These are phyloP conservation scores for Chunga burmeisteri DNA, from an alignment of 2,113 vertebrate genomes.

Conservation along the genomic window DNA sequence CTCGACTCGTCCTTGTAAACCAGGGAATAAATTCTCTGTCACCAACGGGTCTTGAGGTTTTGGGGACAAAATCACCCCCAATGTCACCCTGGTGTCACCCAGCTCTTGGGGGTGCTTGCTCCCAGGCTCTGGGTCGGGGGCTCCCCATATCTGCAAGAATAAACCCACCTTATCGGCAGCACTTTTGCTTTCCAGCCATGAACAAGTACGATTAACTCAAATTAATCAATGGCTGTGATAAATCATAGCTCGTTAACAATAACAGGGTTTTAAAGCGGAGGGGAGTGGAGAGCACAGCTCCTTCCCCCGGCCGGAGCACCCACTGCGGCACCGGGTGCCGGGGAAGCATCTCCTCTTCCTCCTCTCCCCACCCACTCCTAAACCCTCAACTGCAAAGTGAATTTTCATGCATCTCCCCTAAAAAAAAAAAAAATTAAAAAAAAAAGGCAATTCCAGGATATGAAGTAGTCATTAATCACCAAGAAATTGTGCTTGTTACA, in stretches of 20 bases:
- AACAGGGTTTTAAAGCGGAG: neutral
- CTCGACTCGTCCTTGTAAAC: neutral
- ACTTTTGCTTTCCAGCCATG: neutral
- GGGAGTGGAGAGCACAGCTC: neutral
- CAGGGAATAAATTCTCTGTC: neutral
- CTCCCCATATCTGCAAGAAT: neutral
- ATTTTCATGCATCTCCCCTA: neutral
- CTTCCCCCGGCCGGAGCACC: neutral
- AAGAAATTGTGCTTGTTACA: slow-evolving; percentile 35
- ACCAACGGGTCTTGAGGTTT: neutral
- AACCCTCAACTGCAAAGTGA: neutral
- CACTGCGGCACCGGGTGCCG: accelerated
- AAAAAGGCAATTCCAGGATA: neutral
- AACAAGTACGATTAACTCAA: neutral
- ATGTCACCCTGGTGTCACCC: neutral
- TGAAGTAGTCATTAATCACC: slow-evolving; percentile 44
- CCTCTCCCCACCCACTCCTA: neutral
- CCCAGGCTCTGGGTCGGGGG: accelerated
- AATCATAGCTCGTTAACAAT: neutral
- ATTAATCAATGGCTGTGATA: neutral
- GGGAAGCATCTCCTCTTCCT: neutral
- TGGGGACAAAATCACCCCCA: neutral
- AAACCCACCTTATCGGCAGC: neutral
- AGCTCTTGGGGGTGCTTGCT: neutral
- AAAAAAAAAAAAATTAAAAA: neutral